Conservation (phyloP, 1,140 invertebrate genomes). For the Homalodisca vitripennis region DNA sequence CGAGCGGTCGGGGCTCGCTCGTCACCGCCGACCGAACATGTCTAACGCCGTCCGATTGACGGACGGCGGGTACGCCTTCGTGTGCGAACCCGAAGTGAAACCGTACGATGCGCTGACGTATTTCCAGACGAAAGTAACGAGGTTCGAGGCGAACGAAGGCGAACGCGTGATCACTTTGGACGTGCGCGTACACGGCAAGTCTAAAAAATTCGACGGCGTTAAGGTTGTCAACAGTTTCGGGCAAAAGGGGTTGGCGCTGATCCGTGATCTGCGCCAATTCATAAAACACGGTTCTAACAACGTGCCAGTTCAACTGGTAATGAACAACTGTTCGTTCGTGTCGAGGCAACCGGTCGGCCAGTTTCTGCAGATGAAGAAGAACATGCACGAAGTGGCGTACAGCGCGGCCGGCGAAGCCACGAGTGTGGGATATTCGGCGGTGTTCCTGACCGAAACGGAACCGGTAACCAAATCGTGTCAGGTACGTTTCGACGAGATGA, state of each 20-base stretch:
- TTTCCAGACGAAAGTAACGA: not conserved
- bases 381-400: not conserved
- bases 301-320: not conserved
- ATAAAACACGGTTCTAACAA: not conserved
- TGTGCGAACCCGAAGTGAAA: not conserved
- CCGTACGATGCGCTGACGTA: not conserved
- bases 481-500: conserved; percentile 6
- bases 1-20: not conserved
- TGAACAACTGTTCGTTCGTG: conserved; percentile 16
- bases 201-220: conserved; percentile 9
- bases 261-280: not conserved
- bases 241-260: conserved; percentile 3
- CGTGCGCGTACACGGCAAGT: not conserved
- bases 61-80: not conserved
- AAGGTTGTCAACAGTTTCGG: conserved; percentile 17
- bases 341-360: conserved; percentile 8
- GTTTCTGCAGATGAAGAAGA: conserved; percentile 11
- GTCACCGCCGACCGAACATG: not conserved
- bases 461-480: not conserved
- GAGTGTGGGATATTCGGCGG: not conserved
- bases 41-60: not conserved
- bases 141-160: not conserved
- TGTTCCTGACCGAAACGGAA: not conserved
- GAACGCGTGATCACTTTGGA: not conserved
- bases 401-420: not conserved